Evolutionary conservation across 1,140 invertebrate genomes (phyloP).

Genomic region (Drosophila auraria): DNA sequence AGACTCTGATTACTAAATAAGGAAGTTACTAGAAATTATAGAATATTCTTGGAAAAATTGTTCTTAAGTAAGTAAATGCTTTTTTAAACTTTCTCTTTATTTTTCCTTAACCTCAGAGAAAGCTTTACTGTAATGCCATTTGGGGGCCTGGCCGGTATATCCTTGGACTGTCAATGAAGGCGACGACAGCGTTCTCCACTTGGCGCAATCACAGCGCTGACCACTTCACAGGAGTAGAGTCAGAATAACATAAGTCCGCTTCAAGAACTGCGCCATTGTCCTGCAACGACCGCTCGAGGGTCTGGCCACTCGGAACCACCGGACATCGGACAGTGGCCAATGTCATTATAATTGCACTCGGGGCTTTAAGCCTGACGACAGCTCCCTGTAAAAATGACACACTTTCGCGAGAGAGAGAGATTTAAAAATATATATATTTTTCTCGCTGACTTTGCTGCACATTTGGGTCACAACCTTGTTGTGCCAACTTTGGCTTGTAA

Average conservation of each 20-base stretch:
- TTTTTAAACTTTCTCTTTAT: neutral
- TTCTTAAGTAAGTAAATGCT: neutral
- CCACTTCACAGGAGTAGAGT: slow-evolving; percentile 43
- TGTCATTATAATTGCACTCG: slow-evolving; percentile 44
- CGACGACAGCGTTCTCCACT: slow-evolving; percentile 61
- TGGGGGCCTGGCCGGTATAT: slow-evolving; percentile 20
- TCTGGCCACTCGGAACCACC: slow-evolving; percentile 3
- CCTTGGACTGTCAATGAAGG: slow-evolving; percentile 65
- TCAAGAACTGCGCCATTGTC: slow-evolving; percentile 48
- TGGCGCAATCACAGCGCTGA: slow-evolving; percentile 49
- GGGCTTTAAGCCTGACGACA: slow-evolving; percentile 36
- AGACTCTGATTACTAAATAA: neutral
- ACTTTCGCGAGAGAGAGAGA: slow-evolving; percentile 39
- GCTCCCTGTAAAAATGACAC: slow-evolving; percentile 22
- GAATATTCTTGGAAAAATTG: neutral
- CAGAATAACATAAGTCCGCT: slow-evolving; percentile 39
- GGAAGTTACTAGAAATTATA: neutral
- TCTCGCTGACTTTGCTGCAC: slow-evolving; percentile 34
- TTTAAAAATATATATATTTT: slow-evolving; percentile 19
- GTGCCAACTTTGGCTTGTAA: slow-evolving; percentile 46
- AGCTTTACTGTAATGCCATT: slow-evolving; percentile 34
- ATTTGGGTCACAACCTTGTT: slow-evolving; percentile 56
- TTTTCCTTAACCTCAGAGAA: neutral
- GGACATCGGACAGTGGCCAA: slow-evolving; percentile 29
- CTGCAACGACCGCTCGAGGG: slow-evolving; percentile 37